A percentile compares a stretch with the other conserved stretches of the same genome.
Conservation (phyloP, 1,140 invertebrate genomes). For the Drosophila nikananu region DNA sequence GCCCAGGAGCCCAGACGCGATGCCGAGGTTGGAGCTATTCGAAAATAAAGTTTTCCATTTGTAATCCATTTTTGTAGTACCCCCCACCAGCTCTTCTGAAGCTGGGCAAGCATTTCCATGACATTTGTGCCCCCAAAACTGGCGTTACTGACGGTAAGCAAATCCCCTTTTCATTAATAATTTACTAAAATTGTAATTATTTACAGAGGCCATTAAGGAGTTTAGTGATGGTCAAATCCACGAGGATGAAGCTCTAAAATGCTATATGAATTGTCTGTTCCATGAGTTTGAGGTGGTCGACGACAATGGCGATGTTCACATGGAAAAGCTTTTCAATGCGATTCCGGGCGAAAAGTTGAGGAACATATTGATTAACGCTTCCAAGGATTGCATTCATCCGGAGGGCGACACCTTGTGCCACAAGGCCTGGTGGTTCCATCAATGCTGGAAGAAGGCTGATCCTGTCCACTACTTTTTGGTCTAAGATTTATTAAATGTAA, state of each 20-base stretch:
- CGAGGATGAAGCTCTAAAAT: conserved; percentile 73
- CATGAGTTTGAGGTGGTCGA: conserved; percentile 75
- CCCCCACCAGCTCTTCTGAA: conserved; percentile 48
- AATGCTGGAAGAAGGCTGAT: conserved; percentile 82
- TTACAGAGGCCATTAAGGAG: conserved; percentile 75
- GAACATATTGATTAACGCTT: conserved; percentile 60
- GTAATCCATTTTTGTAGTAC: conserved; percentile 13
- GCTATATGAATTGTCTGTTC: conserved; percentile 81
- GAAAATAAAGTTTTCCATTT: neutral
- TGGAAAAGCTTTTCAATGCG: conserved; percentile 62
- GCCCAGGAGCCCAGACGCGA: conserved; percentile 52
- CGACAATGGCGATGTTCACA: conserved; percentile 75
- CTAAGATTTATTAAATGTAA: neutral
- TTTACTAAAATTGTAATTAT: neutral
- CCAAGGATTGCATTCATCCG: conserved; percentile 66
- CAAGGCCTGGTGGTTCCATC: conserved; percentile 80
- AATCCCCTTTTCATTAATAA: too few species aligned
- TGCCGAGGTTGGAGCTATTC: conserved; percentile 30
- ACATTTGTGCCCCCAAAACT: conserved; percentile 59
- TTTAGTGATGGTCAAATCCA: conserved; percentile 76
- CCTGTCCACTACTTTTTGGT: conserved; percentile 66
- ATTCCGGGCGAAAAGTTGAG: conserved; percentile 58
- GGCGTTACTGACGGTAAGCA: conserved; percentile 54
- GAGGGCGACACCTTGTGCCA: conserved; percentile 78
- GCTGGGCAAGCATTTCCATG: conserved; percentile 46